Evolutionary conservation across 2,113 vertebrate genomes (phyloP), one percentile per base, ranked within the genome.

Genomic region (Sisor rabdophorus): DNA sequence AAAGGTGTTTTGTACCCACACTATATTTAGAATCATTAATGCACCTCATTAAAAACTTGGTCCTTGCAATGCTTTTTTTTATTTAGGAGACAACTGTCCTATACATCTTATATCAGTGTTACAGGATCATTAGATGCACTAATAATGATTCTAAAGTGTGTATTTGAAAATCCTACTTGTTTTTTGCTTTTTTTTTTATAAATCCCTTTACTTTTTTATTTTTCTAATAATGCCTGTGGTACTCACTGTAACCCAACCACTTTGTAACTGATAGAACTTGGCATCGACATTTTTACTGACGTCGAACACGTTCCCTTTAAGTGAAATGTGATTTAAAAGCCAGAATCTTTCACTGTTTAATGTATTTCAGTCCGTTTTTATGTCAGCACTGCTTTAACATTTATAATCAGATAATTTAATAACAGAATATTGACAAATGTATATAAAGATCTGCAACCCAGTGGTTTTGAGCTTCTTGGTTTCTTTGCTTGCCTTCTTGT

Each of bases 391-490:
- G 8, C 26, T 67, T 24, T 68, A 68, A 58, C 74, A 67, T 26
- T 52, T 52, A 36, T 48, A 76, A 68, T 76, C 69, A 24, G 53
- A 32, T 70, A 32, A 17, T 59, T 77, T 77, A 68, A 59, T 72
- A 72, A 71, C 32, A 16, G n/a, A 71, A 53, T 76, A 65, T 71
- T 59, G 3, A 30, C 59, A 47, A 68, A 68, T 79, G 68, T 40
- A 44, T n/a, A 24, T 44, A 64, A 40, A 20, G 28, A 4, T 52
- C 30, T 26, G 2, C 19, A 75, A 75, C 30, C 59, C 17, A 36
- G n/a, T 28, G 64, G 22, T 75, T 67, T 8, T 74, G 2, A 28
- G 4, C 1, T 12, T 50, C 17, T 52, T 47, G 3, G 20, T 4
- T 50, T 13, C 1, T 59, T 47, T 58, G n/a, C 16, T 13, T 48